Base-by-base conservation (phyloP, 2,888 invertebrate genomes). In the Scaptomyza reducta region DNA sequence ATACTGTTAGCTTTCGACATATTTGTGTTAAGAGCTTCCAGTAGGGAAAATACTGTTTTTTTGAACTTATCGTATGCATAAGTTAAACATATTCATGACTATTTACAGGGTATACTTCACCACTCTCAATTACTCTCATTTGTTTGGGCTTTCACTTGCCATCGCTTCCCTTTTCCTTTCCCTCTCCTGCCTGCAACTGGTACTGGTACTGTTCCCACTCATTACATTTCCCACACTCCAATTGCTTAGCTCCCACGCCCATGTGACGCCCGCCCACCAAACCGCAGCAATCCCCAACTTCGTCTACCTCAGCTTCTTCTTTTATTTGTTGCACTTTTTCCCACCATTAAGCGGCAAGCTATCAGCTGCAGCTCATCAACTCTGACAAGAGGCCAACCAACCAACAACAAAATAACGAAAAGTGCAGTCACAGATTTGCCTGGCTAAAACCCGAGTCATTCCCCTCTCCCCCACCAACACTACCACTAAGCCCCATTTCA, bases 181-280 rank as follows among this genome's bases (percentile, higher is more conserved):
- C 31, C 31, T 31, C 31, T 31, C 6, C 6, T 31, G 31, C 33
- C 38, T 50, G 25, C 38, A 62, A 38, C 31, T n/a, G n/a, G n/a
- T n/a, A n/a, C 77, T 59, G 53, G 45, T 66, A 61, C 49, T 73
- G 62, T 74, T 73, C 70, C 72, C 85, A 81, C 82, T 85, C 70
- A 85, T 81, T 85, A 81, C 60, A 69, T 68, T 84, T 87, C 85
- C 88, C 86, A 87, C 87, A 87, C 80, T 87, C 49, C 60, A 66
- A 69, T 69, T 86, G 79, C 59, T 68, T 40, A 50, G 56, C 56
- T 62, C 55, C 63, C 69, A 70, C 66, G 61, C 81, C 65, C 63
- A 50, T 67, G 42, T 53, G 25, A 50, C 51, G 60, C 53, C 41
- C 10, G 6, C 27, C 7, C 27, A n/a, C n/a, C n/a, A n/a, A n/a